Evolutionary conservation across 2,888 invertebrate genomes (phyloP), one percentile per base, ranked within the genome.

Genomic region (Caenorhabditis sp.): DNA sequence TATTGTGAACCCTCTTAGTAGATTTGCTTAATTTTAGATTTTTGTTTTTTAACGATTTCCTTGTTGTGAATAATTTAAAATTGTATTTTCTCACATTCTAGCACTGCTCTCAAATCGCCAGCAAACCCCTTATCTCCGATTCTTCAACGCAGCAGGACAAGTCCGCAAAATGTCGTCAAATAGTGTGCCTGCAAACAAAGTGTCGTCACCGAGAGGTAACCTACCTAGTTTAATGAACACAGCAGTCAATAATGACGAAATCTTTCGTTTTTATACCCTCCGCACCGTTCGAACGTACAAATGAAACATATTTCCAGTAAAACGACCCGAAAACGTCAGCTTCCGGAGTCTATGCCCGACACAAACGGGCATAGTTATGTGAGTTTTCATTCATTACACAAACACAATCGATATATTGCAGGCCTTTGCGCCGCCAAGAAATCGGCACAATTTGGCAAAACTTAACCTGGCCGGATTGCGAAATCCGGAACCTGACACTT

Each of bases 101-200:
- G n/a, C n/a, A n/a, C n/a, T n/a, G n/a, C 13, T 9, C 53, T 20
- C 15, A 32, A 62, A 56, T 32, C 15, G 26, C 24, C 20, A 56
- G 24, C 56, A 44, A 37, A 35, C 71, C 61, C 51, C 74, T 67
- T 65, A 65, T 76, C 72, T 61, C 56, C 24, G 55, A 62, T 32
- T 55, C 47, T 64, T 13, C 24, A 24, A 65, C 28, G 18, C 50
- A n/a, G 6, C 72, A 72, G 69, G 56, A 51, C 60, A 58, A 78
- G 78, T 79, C 70, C 70, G 78, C 70, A 79, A 40, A 60, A 67
- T 64, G 60, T 79, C 78, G 78, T 79, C 78, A 71, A 79, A 53
- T 79, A 32, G 44, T 53, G 70, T 67, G 78, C 56, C 50, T 64
- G 62, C 64, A 65, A 70, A 69, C 51, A 60, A 51, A 79, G 78